Base-by-base conservation (phyloP, 2,888 invertebrate genomes). In the Drosophila infuscata region DNA sequence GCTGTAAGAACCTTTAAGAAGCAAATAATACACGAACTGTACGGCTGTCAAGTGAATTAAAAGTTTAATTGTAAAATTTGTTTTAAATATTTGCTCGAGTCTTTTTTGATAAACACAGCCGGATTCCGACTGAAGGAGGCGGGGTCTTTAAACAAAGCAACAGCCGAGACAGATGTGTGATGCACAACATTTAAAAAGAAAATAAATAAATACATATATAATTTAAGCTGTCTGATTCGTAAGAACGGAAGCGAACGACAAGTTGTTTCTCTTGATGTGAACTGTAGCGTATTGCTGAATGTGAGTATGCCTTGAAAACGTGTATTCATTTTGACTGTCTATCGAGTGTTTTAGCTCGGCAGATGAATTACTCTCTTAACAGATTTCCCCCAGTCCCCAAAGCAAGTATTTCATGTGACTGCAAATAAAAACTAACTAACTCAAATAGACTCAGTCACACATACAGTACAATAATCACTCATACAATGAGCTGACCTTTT, bases 41-140 rank as follows among this genome's bases (percentile, higher is more conserved):
- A 20, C 36, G 54, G 25, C 52, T 78, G 80, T 78, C 70, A 81
- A 53, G 49, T 63, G 64, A 74, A 77, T 79, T 77, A 51, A 75
- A 63, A 36, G 61, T 76, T 73, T 84, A 82, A 75, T 83, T 82
- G 76, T 74, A 49, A 63, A 70, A 25, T 25, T 66, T 81, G 78
- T 78, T 82, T 74, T 74, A 64, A 73, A 79, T 88, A 88, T 82
- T 76, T 71, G 36, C 49, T 70, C 70, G 65, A 32, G 59, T 63
- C 74, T 70, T 81, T 85, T 83, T 70, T 70, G 76, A 88, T 70
- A 65, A 76, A 73, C 66, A 58, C 68, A 60, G 71, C 53, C 65
- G 79, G 54, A 43, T 61, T 46, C 20, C 57, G 11, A 15, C 29
- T n/a, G 30, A n/a, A 29, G 46, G 52, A 57, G 73, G 62, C 78